These are phyloP conservation scores for Drosophila dunni DNA, from an alignment of 1,140 invertebrate genomes.

Conservation along the genomic window DNA sequence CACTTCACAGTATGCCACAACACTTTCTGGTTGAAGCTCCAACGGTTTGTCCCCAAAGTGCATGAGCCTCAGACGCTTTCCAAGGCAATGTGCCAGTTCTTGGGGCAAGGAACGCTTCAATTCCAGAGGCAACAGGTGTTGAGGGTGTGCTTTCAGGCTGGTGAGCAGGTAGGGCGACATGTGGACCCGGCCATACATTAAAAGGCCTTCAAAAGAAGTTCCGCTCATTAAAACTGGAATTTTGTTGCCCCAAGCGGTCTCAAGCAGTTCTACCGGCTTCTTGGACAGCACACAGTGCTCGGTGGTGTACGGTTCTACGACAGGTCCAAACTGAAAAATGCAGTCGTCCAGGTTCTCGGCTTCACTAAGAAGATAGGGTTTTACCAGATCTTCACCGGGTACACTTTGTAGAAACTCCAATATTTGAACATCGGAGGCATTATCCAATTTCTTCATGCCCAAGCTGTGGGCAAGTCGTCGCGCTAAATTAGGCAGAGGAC, in stretches of 20 bases:
- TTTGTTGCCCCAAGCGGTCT: conserved; percentile 76
- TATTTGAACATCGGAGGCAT: conserved; percentile 52
- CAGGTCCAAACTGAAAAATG: conserved; percentile 74
- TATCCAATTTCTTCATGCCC: conserved; percentile 53
- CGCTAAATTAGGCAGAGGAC: conserved; percentile 47
- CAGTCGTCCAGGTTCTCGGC: conserved; percentile 66
- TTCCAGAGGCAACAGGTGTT: conserved; percentile 62
- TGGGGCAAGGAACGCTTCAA: conserved; percentile 59
- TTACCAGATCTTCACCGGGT: conserved; percentile 55
- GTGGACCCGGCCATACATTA: conserved; percentile 65
- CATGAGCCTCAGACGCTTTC: conserved; percentile 45
- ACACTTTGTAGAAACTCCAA: conserved; percentile 62
- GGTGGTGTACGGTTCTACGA: conserved; percentile 70
- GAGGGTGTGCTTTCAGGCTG: conserved; percentile 54
- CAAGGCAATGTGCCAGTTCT: conserved; percentile 42
- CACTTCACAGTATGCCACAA: conserved; percentile 71
- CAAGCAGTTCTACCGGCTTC: conserved; percentile 55
- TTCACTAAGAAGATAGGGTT: conserved; percentile 60
- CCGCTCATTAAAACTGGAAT: conserved; percentile 85
- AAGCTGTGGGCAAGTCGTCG: conserved; percentile 58
- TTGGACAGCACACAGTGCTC: conserved; percentile 59
- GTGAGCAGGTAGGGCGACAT: conserved; percentile 63
- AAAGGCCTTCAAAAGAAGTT: conserved; percentile 76
- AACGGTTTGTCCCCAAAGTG: conserved; percentile 61
- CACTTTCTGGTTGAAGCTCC: conserved; percentile 37